A percentile compares a stretch with the other conserved stretches of the same genome.
These are phyloP conservation scores for Lepas anatifera DNA, from an alignment of 2,888 invertebrate species.

Conservation along the genomic window DNA sequence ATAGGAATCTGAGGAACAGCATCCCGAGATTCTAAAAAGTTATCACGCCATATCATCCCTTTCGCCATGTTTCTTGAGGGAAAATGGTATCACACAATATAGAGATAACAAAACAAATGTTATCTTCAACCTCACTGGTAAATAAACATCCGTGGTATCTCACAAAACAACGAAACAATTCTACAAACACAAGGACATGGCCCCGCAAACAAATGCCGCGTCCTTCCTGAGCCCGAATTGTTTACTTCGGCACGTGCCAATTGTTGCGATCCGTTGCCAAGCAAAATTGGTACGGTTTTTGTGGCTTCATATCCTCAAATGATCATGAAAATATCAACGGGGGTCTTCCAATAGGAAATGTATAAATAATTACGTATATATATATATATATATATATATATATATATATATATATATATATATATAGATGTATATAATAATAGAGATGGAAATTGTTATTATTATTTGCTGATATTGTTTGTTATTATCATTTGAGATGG, in stretches of 20 bases:
- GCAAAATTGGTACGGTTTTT: background rate
- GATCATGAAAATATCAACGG: too few relatives aligned
- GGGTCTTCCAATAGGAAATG: too few relatives aligned
- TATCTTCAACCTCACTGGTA: background rate
- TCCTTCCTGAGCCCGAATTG: background rate
- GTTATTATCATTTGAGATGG: too few relatives aligned
- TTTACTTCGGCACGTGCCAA: background rate
- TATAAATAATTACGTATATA: too few relatives aligned
- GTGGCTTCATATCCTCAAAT: background rate
- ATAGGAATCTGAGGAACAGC: background rate
- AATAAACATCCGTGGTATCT: too few relatives aligned
- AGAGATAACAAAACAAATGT: background rate
- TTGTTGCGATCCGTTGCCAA: background rate
- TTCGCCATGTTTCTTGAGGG: background rate
- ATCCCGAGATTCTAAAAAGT: background rate
- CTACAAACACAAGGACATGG: background rate
- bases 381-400: too few relatives aligned
- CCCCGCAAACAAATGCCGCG: too few relatives aligned
- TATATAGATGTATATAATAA: too few relatives aligned
- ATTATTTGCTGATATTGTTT: too few relatives aligned
- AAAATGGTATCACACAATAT: background rate
- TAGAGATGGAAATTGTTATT: too few relatives aligned
- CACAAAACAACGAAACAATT: too few relatives aligned
- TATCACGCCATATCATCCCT: background rate
- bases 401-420: too few relatives aligned